Base-by-base conservation (phyloP, 2,797 vertebrate genomes). In the Xenopus petersii region DNA sequence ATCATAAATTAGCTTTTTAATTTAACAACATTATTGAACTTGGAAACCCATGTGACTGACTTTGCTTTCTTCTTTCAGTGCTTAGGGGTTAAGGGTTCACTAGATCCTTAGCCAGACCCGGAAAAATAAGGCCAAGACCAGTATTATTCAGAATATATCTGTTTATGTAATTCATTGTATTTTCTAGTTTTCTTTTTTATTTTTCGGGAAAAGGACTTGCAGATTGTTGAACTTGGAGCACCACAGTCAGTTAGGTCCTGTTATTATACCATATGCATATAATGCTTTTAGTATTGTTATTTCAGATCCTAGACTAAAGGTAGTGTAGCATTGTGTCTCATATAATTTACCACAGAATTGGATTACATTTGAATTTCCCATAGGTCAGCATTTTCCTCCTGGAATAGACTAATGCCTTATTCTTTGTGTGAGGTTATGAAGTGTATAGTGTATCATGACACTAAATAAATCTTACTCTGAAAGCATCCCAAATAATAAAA, bases 341-440 rank as follows among this genome's bases (percentile, higher is more conserved):
- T 51, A 64, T 78, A 73, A 78, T 78, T 73, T 65, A 59, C 65
- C 71, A 64, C 59, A 68, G 70, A 67, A 59, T 78, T 73, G 26
- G 42, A 73, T 73, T 78, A 64, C 46, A 69, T 78, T 59, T 78
- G 71, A 66, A 56, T 78, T 73, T 58, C 75, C 65, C 66, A 59
- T 73, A 78, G 75, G 65, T 78, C 75, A 78, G 75, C 75, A 73
- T 73, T 73, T 78, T 59, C 68, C 72, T 64, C 33, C 67, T 47
- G 60, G 36, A 54, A 68, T 68, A 49, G 63, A 54, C 56, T 49
- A 64, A 67, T 73, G 56, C 59, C 64, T 77, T 48, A 77, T 77
- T 64, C 70, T 69, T 77, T 49, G 64, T 77, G 64, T 64, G 67
- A 73, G 59, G 55, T 48, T 12, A 33, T 58, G 33, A 21, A 72